phyloP scores from a whole-genome alignment of 30 jellyfish, hydroid and myxozoan genomes.

The Sanderia malayensis region DNA sequence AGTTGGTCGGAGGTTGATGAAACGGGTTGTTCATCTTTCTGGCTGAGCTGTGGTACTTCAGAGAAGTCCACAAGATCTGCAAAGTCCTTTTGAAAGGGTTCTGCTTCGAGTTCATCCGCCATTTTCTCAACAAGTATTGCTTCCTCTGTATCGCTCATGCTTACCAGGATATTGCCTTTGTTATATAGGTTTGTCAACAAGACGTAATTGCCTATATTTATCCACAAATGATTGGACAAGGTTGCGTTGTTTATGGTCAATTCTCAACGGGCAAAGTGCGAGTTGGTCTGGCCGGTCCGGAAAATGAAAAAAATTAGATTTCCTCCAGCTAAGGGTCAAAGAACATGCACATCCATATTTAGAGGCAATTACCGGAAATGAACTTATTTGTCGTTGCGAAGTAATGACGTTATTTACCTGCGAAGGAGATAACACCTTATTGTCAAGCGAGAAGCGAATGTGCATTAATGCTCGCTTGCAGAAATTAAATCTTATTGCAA shows the following conservation, averaged over 20 bases:
- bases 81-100: conserved; percentile 31
- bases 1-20: conserved; percentile 66
- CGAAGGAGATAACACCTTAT: too few species aligned
- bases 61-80: conserved; percentile 28
- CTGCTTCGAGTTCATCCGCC: conserved; percentile 55
- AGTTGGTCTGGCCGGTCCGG: neutral
- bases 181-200: neutral
- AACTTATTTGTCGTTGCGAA: too few species aligned
- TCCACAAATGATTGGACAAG: neutral
- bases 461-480: too few species aligned
- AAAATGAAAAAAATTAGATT: neutral
- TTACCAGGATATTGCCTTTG: neutral
- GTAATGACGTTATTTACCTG: too few species aligned
- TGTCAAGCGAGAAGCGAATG: too few species aligned
- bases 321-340: neutral
- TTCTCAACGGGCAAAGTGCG: neutral
- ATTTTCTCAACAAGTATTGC: conserved; percentile 50
- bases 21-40: conserved; percentile 50
- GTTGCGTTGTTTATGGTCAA: neutral
- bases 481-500: too few species aligned
- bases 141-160: conserved; percentile 62
- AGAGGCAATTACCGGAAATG: neutral
- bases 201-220: neutral
- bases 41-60: conserved; percentile 37
- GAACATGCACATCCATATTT: neutral